Conservation (phyloP, 2,888 invertebrate species). For the Clanis bilineata region DNA sequence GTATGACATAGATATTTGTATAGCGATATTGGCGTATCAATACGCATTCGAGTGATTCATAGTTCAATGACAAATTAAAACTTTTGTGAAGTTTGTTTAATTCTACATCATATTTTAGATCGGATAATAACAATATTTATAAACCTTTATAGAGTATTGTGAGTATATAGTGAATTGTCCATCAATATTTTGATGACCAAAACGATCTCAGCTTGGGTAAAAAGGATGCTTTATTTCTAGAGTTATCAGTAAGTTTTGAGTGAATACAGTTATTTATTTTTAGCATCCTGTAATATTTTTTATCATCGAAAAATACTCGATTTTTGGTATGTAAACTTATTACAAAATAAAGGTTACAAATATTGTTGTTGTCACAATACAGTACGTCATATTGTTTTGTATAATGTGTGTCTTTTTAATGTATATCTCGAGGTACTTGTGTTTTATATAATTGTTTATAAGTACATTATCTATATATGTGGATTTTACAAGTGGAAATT, state of each 20-base stretch:
- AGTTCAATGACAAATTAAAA: slow-evolving; percentile 21
- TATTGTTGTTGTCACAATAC: slow-evolving; percentile 8
- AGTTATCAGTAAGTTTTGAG: too few relatives aligned
- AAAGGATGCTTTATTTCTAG: too few relatives aligned
- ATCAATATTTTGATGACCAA: too few relatives aligned
- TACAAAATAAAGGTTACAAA: neutral
- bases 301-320: too few relatives aligned
- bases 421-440: slow-evolving; percentile 16
- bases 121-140: neutral
- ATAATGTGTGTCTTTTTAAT: slow-evolving; percentile 5
- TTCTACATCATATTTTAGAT: neutral
- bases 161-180: too few relatives aligned
- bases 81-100: neutral
- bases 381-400: slow-evolving; percentile 3
- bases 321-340: neutral
- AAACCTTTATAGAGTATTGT: slow-evolving; percentile 6
- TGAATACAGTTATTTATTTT: too few relatives aligned
- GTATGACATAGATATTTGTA: slow-evolving; percentile 38
- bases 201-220: too few relatives aligned
- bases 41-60: slow-evolving; percentile 31
- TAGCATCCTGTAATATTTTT: too few relatives aligned
- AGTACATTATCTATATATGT: slow-evolving; percentile 14
- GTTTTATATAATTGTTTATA: slow-evolving; percentile 17
- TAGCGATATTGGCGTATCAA: slow-evolving; percentile 39
- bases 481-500: slow-evolving; percentile 11